These are phyloP conservation scores for Tribolium castaneum DNA, from an alignment of 1,140 invertebrate genomes.

Conservation along the genomic window DNA sequence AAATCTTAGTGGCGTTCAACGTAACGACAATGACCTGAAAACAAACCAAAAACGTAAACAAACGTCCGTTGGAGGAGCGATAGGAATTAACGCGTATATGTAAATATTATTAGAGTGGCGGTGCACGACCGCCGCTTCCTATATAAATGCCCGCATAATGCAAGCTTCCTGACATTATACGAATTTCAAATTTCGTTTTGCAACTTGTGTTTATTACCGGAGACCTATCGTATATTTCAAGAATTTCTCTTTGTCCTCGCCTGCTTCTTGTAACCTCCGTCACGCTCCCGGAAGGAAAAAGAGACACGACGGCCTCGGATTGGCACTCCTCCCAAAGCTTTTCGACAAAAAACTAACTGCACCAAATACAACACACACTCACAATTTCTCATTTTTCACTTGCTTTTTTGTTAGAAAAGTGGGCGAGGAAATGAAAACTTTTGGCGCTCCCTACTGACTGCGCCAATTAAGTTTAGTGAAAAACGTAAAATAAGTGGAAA, in stretches of 20 bases:
- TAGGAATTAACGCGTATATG: slow-evolving; percentile 25
- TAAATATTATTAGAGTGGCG: slow-evolving; percentile 17
- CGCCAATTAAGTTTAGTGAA: too few species aligned
- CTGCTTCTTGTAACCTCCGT: slow-evolving; percentile 5
- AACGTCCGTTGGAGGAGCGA: neutral
- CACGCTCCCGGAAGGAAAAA: slow-evolving; percentile 22
- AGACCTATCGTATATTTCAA: slow-evolving; percentile 17
- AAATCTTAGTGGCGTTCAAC: neutral
- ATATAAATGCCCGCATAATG: neutral
- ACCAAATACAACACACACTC: too few species aligned
- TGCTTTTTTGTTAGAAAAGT: too few species aligned
- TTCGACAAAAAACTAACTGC: neutral
- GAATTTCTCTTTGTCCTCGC: slow-evolving; percentile 26
- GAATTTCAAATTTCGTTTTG: slow-evolving; percentile 26
- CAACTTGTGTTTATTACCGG: slow-evolving; percentile 9
- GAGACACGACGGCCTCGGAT: slow-evolving; percentile 1
- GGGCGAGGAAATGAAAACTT: too few species aligned
- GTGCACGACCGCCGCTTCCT: slow-evolving; percentile 1
- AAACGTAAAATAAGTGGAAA: too few species aligned
- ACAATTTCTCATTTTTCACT: too few species aligned
- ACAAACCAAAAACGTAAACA: slow-evolving; percentile 6
- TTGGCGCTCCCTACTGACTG: too few species aligned
- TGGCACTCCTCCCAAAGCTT: too few species aligned
- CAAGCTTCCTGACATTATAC: neutral
- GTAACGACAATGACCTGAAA: slow-evolving; percentile 18